Evolutionary conservation across 1,140 invertebrate genomes (phyloP), one percentile per base, ranked within the genome.

Genomic region (Chironomus striatipennis): DNA sequence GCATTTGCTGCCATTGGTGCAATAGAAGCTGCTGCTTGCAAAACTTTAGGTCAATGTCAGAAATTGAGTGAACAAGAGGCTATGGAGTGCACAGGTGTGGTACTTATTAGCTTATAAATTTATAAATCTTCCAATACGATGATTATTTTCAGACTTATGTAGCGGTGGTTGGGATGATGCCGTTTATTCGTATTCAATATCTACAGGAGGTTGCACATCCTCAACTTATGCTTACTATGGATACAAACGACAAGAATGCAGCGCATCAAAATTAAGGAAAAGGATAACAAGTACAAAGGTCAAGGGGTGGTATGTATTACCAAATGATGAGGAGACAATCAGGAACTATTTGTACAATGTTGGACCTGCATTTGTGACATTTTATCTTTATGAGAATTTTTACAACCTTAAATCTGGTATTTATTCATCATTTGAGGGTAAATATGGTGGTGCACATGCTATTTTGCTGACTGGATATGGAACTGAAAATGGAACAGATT

Each of bases 11-110:
- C 84, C 43, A 76, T 79, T 42, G 91, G 90, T 17, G 85, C 91
- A 1, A 81, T 93, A 72, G 91, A 93, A 83, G 91, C 90, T 24
- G 90, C 91, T 57, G 47, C 47, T n/a, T 57, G 47, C 15, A 57
- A 57, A 57, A 57, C 12, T 15, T n/a, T 57, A 5, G 47, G 47
- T 15, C 47, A 57, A 15, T 57, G 47, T 57, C n/a, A 12, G n/a
- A 57, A 57, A 15, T 57, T 57, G 12, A n/a, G 12, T 15, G 47
- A 57, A 15, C 47, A 57, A 15, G 47, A 57, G 15, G 47, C 47
- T n/a, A 57, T 57, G 47, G 47, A 57, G 4, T 57, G 47, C 12
- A 57, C 47, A 57, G n/a, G n/a, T 57, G 12, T 5, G 24, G n/a
- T n/a, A n/a, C n/a, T n/a, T n/a, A n/a, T n/a, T n/a, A n/a, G n/a